These are phyloP conservation scores for Danio albolineatus DNA, from an alignment of 2,797 vertebrate species.

Conservation along the genomic window DNA sequence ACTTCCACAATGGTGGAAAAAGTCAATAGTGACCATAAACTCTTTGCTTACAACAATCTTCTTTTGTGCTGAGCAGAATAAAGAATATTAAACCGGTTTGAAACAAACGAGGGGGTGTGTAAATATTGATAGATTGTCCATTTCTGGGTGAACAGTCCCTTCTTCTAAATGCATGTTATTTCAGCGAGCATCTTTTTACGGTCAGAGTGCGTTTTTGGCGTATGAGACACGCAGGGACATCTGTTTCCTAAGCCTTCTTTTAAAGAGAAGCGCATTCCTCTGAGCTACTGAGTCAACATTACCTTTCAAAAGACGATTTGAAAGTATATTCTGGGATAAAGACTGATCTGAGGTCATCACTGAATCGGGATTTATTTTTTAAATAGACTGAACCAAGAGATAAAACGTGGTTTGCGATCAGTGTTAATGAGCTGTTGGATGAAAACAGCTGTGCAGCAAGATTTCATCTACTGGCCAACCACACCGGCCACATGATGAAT, in stretches of 20 bases:
- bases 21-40: too few species aligned
- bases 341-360: not conserved
- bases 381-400: not conserved
- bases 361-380: not conserved
- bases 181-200: not conserved
- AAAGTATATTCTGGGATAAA: not conserved
- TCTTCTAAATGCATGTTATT: not conserved
- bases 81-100: too few species aligned
- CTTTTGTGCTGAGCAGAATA: too few species aligned
- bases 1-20: too few species aligned
- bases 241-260: not conserved
- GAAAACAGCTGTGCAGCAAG: not conserved
- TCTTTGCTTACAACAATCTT: too few species aligned
- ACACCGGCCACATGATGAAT: not conserved
- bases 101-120: too few species aligned
- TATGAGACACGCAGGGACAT: constrained; percentile 9
- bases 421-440: not conserved
- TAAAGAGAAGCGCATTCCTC: not conserved
- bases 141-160: too few species aligned
- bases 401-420: not conserved
- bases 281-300: not conserved
- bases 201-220: constrained; percentile 15
- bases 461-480: not conserved
- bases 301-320: not conserved
- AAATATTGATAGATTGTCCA: too few species aligned